These are phyloP conservation scores for Puntigrus tetrazona DNA, from an alignment of 2,113 vertebrate genomes.

Conservation along the genomic window DNA sequence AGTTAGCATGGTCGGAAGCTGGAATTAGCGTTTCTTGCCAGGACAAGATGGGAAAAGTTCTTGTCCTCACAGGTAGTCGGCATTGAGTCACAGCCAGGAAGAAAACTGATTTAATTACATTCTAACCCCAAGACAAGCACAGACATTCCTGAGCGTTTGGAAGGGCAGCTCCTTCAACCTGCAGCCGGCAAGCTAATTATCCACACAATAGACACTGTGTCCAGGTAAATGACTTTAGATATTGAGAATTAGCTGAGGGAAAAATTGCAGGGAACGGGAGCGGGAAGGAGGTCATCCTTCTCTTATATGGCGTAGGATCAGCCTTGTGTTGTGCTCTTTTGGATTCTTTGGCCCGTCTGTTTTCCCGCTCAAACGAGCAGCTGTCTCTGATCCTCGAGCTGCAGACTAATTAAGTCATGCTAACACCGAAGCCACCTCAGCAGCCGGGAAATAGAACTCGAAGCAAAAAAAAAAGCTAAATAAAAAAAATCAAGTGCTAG, in stretches of 20 bases:
- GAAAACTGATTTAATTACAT: slow-evolving; percentile 72
- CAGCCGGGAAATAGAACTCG: background rate
- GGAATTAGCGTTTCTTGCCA: slow-evolving; percentile 70
- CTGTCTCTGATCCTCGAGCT: background rate
- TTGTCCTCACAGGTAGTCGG: slow-evolving; percentile 62
- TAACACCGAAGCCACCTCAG: background rate
- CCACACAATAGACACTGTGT: slow-evolving; percentile 61
- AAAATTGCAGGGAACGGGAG: slow-evolving; percentile 35
- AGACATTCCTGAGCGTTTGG: slow-evolving; percentile 57
- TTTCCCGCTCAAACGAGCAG: slow-evolving; percentile 4
- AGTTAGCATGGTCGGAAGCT: slow-evolving; percentile 58
- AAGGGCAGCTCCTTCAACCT: slow-evolving; percentile 65
- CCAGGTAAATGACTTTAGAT: slow-evolving; percentile 20
- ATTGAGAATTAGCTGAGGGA: background rate
- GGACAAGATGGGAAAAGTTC: slow-evolving; percentile 67
- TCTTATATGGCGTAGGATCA: slow-evolving; percentile 22
- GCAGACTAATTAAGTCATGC: slow-evolving; percentile 1
- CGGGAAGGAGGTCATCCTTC: slow-evolving; percentile 19
- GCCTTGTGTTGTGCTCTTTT: background rate
- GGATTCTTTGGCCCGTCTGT: background rate
- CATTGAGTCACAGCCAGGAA: slow-evolving; percentile 61
- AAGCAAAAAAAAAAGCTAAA: background rate
- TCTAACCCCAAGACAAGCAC: slow-evolving; percentile 56
- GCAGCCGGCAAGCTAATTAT: slow-evolving; percentile 64
- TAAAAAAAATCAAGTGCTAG: background rate